Conservation (phyloP, 1,140 invertebrate species). For the Caenorhabditis elegans region DNA sequence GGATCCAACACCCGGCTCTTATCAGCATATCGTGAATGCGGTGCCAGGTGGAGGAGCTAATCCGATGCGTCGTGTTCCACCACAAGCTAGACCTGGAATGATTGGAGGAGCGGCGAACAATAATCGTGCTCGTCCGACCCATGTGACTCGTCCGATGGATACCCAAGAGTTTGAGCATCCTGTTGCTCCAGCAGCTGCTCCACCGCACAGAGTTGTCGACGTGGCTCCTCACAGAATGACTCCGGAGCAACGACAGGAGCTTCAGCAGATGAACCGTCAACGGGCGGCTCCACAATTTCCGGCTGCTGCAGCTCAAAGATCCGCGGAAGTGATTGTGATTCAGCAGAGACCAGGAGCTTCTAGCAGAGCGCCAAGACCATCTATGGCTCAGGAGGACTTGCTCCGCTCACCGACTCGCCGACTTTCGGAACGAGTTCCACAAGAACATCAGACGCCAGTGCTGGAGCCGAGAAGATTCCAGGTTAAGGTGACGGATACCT, state of each 20-base stretch:
- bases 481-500: not conserved
- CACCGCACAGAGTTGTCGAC: not conserved
- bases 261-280: not conserved
- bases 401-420: not conserved
- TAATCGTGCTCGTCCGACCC: not conserved
- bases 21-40: not conserved
- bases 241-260: not conserved
- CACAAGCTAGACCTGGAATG: not conserved
- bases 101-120: not conserved
- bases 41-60: not conserved
- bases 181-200: not conserved
- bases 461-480: not conserved
- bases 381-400: not conserved
- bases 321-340: not conserved
- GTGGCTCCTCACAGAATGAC: not conserved
- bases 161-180: no score
- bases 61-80: not conserved
- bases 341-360: no score
- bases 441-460: not conserved
- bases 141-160: not conserved
- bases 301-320: no score
- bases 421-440: not conserved
- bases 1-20: not conserved
- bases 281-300: not conserved
- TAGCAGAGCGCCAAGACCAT: not conserved